Percentiles rank a stretch among this genome's conserved stretches.
These are phyloP conservation scores for Xanthia icteritia DNA, from an alignment of 2,888 invertebrate genomes.

Conservation along the genomic window DNA sequence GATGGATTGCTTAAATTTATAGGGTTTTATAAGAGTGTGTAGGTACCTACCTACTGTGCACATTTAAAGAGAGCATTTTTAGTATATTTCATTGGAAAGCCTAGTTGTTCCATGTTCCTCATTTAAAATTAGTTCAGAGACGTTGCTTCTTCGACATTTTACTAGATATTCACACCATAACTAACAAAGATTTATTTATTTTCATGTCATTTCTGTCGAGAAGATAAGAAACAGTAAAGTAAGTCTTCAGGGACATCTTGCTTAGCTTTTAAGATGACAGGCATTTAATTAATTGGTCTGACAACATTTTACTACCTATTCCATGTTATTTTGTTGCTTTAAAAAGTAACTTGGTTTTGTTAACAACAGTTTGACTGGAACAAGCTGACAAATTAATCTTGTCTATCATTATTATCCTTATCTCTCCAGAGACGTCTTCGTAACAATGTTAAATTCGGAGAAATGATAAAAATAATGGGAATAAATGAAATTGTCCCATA, in stretches of 20 bases:
- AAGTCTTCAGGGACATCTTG: constrained; percentile 43
- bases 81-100: too few species aligned
- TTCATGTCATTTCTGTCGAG: constrained; percentile 42
- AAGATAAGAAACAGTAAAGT: constrained; percentile 47
- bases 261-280: constrained; percentile 35
- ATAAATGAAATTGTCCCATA: background rate
- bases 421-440: background rate
- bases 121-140: background rate
- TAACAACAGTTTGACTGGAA: background rate
- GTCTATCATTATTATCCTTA: constrained; percentile 1
- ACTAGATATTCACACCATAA: constrained; percentile 4
- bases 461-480: background rate
- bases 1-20: constrained; percentile 1
- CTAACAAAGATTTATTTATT: constrained; percentile 47
- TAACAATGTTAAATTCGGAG: background rate
- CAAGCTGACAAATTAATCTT: constrained; percentile 24
- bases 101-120: background rate
- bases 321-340: constrained; percentile 6
- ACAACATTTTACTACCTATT: constrained; percentile 15
- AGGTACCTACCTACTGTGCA: background rate
- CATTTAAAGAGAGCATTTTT: too few species aligned
- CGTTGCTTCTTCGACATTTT: background rate
- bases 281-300: constrained; percentile 28
- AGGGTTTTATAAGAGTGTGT: background rate
- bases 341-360: background rate